Percentiles rank a stretch among this genome's conserved stretches.
phyloP scores from a whole-genome alignment of 2,113 vertebrate species.

The Ctenodactylus gundi region DNA sequence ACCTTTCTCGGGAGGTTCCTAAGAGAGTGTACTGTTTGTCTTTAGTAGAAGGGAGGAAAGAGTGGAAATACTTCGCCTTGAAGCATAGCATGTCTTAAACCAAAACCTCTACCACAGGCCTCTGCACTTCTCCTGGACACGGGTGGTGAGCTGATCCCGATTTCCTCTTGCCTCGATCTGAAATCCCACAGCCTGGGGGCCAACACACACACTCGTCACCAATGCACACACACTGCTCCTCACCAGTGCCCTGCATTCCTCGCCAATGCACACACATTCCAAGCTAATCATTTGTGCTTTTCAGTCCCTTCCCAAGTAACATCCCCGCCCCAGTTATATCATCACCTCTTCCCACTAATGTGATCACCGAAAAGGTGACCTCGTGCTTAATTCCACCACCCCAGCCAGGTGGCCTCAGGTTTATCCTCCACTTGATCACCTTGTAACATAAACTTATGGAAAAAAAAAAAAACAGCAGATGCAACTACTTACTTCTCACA shows the following conservation, averaged over 20 bases:
- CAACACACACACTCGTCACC: too few species aligned
- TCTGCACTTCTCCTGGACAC: not conserved
- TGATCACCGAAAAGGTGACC: not conserved
- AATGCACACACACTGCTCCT: too few species aligned
- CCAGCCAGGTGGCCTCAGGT: not conserved
- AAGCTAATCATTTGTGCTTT: constrained; percentile 11
- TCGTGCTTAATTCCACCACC: constrained; percentile 16
- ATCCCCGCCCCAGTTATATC: not conserved
- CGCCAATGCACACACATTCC: not conserved
- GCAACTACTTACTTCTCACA: constrained; percentile 16
- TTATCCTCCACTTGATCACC: constrained; percentile 47
- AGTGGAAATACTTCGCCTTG: not conserved
- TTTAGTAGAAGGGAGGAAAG: not conserved
- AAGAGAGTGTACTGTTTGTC: not conserved
- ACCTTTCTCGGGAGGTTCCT: not conserved
- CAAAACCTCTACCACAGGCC: not conserved
- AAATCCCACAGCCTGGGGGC: not conserved
- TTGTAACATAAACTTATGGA: constrained; percentile 44
- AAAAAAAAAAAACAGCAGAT: not conserved
- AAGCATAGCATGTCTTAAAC: not conserved
- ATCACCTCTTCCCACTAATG: not conserved
- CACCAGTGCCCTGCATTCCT: too few species aligned
- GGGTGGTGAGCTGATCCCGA: not conserved
- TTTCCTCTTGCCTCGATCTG: not conserved
- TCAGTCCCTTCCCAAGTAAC: not conserved